Evolutionary conservation across 2,797 vertebrate genomes (phyloP).

Genomic region (Sebastolobus altivelis): DNA sequence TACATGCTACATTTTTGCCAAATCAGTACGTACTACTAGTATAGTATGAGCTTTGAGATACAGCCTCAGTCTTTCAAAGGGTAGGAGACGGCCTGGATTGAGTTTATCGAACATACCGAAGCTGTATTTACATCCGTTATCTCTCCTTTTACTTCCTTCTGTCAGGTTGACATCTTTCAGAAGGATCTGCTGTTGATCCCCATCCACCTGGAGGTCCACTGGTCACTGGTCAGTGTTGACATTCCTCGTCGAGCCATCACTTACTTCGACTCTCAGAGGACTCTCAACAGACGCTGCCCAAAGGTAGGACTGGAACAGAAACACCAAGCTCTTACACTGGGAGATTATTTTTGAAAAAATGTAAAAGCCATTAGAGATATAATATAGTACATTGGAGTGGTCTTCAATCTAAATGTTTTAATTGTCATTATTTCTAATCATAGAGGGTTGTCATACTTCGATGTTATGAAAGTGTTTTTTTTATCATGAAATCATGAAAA

Average conservation of each 20-base stretch:
- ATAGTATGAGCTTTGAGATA: rapidly evolving
- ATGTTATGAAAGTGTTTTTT: not conserved
- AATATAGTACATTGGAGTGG: not conserved
- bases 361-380: not conserved
- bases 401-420: not conserved
- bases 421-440: not conserved
- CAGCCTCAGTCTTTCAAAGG: too few relatives aligned
- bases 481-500: not conserved
- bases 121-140: not conserved
- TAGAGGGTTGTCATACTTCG: not conserved
- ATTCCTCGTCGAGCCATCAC: conserved; percentile 90
- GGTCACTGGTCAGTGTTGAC: conserved; percentile 94
- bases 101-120: not conserved
- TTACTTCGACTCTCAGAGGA: conserved; percentile 96
- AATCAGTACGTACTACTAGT: too few relatives aligned
- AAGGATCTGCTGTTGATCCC: conserved; percentile 94
- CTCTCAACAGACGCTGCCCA: conserved; percentile 94
- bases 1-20: too few relatives aligned
- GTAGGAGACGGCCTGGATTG: not conserved
- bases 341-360: not conserved
- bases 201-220: conserved; percentile 96
- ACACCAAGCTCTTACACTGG: too few relatives aligned
- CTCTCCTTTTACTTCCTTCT: not conserved
- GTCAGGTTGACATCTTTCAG: conserved; percentile 94
- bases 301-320: conserved; percentile 82